Conservation (phyloP, 37 sponge, comb jelly and placozoan genomes). For the Halisarca cf. caerulea region DNA sequence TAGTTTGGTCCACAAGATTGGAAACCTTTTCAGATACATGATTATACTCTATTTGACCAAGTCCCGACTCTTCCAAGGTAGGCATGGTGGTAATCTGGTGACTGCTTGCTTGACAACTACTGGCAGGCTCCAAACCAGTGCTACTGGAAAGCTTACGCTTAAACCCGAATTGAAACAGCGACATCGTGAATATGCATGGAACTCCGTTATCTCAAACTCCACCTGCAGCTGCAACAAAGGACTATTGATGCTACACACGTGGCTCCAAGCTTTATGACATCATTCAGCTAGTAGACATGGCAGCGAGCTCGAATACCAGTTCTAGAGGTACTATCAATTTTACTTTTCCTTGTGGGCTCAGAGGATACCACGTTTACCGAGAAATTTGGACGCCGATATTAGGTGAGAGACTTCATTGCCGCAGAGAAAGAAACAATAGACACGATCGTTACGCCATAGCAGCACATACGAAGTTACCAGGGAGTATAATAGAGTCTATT, state of each 20-base stretch:
- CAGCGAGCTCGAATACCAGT: not conserved
- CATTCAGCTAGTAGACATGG: not conserved
- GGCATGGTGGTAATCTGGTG: slow-evolving; percentile 6
- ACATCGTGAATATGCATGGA: slow-evolving; percentile 23
- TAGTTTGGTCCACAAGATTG: slow-evolving; percentile 11
- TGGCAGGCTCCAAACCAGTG: not conserved
- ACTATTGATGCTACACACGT: too few species aligned
- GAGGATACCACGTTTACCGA: slow-evolving; percentile 51
- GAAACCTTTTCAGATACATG: not conserved
- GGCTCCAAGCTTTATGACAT: too few species aligned
- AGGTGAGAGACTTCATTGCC: slow-evolving; percentile 17
- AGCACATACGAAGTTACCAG: slow-evolving; percentile 35
- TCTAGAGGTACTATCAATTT: not conserved
- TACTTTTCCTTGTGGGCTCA: slow-evolving; percentile 42
- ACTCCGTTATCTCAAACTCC: too few species aligned
- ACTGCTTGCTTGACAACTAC: not conserved
- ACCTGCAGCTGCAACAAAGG: too few species aligned
- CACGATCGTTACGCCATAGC: slow-evolving; percentile 60
- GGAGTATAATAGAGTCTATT: not conserved
- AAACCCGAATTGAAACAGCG: slow-evolving; percentile 54
- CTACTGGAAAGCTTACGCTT: too few species aligned
- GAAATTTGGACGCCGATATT: slow-evolving; percentile 22
- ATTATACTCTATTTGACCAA: slow-evolving; percentile 23
- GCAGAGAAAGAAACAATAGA: slow-evolving; percentile 32
- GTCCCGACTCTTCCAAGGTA: slow-evolving; percentile 3